Percentiles rank a stretch among this genome's conserved stretches.
Conservation (phyloP, 2,113 vertebrate species). For the Galemys pyrenaicus region DNA sequence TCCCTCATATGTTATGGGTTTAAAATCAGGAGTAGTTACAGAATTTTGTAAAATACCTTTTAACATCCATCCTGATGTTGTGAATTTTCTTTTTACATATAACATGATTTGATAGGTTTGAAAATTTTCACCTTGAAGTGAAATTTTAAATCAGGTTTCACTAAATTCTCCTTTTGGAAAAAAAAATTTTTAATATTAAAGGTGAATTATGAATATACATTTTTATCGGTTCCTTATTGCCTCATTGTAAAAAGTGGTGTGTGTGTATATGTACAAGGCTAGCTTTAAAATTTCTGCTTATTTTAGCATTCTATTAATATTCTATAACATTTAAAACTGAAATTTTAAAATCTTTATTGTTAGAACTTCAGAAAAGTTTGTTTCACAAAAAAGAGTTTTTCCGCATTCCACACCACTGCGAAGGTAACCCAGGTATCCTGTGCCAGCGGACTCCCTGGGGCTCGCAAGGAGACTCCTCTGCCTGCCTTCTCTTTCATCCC, state of each 20-base stretch:
- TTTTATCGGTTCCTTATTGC: neutral
- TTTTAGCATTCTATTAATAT: neutral
- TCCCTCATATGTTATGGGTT: neutral
- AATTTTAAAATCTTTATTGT: neutral
- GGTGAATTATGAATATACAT: neutral
- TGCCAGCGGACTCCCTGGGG: neutral
- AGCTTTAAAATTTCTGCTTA: neutral
- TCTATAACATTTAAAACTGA: neutral
- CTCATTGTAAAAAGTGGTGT: neutral
- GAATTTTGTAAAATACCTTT: neutral
- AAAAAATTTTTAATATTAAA: neutral
- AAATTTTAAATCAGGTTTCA: constrained; percentile 27
- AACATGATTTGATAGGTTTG: neutral
- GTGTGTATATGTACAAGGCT: neutral
- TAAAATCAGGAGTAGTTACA: constrained; percentile 15
- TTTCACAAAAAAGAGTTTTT: neutral
- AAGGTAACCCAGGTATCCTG: neutral
- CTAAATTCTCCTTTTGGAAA: neutral
- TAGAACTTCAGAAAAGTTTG: constrained; percentile 38
- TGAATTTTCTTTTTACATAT: neutral
- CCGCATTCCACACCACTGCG: neutral
- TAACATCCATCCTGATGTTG: neutral
- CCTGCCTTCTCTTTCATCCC: neutral
- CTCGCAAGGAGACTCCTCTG: neutral
- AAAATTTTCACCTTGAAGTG: neutral